phyloP scores from a whole-genome alignment of 2,888 invertebrate genomes.

The Drosophila atroscutellata region DNA sequence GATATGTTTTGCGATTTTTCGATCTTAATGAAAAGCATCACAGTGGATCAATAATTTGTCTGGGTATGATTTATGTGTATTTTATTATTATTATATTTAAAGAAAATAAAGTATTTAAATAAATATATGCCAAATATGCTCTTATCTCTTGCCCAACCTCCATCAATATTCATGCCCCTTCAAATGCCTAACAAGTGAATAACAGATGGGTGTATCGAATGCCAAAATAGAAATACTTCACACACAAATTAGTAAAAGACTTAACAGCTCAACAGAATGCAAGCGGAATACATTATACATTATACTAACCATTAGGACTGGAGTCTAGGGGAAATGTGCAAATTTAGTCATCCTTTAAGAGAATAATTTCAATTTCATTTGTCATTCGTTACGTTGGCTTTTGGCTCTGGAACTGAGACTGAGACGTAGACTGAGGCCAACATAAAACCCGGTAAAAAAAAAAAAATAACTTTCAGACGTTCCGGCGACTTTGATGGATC shows the following conservation, averaged over 20 bases:
- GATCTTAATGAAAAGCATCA: background rate
- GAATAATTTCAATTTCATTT: conserved; percentile 79
- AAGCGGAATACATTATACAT: background rate
- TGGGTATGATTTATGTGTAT: background rate
- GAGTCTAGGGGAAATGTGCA: conserved; percentile 25
- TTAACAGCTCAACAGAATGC: background rate
- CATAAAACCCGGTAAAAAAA: conserved; percentile 43
- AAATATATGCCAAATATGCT: background rate
- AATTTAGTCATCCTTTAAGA: conserved; percentile 40
- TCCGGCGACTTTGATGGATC: conserved; percentile 71
- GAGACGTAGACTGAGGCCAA: conserved; percentile 4
- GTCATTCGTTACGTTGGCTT: conserved; percentile 77
- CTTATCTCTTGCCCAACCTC: background rate
- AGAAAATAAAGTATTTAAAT: background rate
- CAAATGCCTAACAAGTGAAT: background rate
- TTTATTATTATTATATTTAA: background rate
- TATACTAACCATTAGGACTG: background rate
- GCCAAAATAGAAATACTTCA: conserved; percentile 1
- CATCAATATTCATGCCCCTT: background rate
- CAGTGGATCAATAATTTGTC: background rate
- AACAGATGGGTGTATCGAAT: background rate
- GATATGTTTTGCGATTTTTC: background rate
- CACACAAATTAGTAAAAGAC: background rate
- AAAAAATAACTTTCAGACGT: conserved; percentile 39
- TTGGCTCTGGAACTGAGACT: conserved; percentile 25